These are phyloP conservation scores for Lochmaea capreae DNA, from an alignment of 2,888 invertebrate genomes.

Conservation along the genomic window DNA sequence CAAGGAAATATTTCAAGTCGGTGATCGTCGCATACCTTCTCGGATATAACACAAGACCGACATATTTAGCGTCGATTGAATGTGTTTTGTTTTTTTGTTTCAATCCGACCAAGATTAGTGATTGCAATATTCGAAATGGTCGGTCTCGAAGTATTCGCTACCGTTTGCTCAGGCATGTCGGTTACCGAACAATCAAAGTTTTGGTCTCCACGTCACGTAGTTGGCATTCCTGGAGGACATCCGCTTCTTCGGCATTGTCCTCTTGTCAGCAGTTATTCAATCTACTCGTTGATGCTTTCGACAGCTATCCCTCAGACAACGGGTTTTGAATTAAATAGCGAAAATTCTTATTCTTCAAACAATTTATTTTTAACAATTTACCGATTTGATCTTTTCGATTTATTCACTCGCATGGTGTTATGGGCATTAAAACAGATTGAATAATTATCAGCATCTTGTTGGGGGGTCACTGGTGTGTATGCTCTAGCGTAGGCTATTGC, in stretches of 20 bases:
- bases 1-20: not conserved
- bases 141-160: slow-evolving; percentile 43
- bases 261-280: slow-evolving; percentile 64
- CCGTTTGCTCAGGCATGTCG: slow-evolving; percentile 43
- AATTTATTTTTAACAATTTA: not conserved
- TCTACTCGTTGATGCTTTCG: slow-evolving; percentile 52
- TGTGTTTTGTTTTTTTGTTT: slow-evolving; percentile 23
- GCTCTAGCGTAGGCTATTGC: slow-evolving; percentile 55
- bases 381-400: slow-evolving; percentile 1
- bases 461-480: slow-evolving; percentile 59
- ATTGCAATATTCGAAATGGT: slow-evolving; percentile 40
- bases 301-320: slow-evolving; percentile 31
- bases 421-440: slow-evolving; percentile 53
- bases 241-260: slow-evolving; percentile 57
- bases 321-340: slow-evolving; percentile 33
- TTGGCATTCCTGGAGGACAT: slow-evolving; percentile 57
- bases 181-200: slow-evolving; percentile 45
- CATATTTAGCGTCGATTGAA: slow-evolving; percentile 26
- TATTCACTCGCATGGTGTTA: slow-evolving; percentile 18
- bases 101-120: slow-evolving; percentile 36
- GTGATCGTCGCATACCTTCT: slow-evolving; percentile 5
- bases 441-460: slow-evolving; percentile 64
- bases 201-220: slow-evolving; percentile 58
- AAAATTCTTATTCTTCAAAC: slow-evolving; percentile 9
- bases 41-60: slow-evolving; percentile 23